phyloP scores from a whole-genome alignment of 1,140 invertebrate species.

The Cotesia typhae region DNA sequence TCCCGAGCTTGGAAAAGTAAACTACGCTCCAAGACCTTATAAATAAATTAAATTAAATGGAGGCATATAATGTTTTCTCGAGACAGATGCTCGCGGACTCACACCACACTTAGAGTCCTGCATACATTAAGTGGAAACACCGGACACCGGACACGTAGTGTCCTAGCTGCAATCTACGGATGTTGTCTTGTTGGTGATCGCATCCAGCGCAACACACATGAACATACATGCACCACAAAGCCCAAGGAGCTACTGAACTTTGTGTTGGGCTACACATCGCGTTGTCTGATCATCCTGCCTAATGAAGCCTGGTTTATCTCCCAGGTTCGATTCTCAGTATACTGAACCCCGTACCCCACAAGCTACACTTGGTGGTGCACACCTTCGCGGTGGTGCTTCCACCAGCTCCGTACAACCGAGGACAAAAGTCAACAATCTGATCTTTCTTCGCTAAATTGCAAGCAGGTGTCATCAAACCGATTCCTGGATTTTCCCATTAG shows the following conservation, averaged over 20 bases:
- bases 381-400: slow-evolving; percentile 64
- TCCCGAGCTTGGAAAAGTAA: too few species aligned
- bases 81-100: too few species aligned
- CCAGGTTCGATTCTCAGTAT: slow-evolving; percentile 66
- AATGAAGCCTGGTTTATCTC: slow-evolving; percentile 67
- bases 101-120: too few species aligned
- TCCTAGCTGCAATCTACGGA: too few species aligned
- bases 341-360: slow-evolving; percentile 59
- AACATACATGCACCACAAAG: slow-evolving; percentile 2
- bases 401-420: slow-evolving; percentile 58
- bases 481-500: too few species aligned
- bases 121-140: too few species aligned
- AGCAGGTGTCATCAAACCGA: neutral
- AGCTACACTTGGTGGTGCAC: slow-evolving; percentile 47
- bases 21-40: too few species aligned
- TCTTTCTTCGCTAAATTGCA: neutral
- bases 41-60: too few species aligned
- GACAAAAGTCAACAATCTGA: slow-evolving; percentile 52
- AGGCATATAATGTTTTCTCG: too few species aligned
- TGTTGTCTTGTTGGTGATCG: too few species aligned
- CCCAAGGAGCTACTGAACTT: slow-evolving; percentile 13
- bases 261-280: slow-evolving; percentile 49
- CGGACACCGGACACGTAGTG: too few species aligned
- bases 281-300: slow-evolving; percentile 67
- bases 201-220: neutral